phyloP scores from a whole-genome alignment of 2,797 vertebrate genomes.

The Sebastes baramenuke region DNA sequence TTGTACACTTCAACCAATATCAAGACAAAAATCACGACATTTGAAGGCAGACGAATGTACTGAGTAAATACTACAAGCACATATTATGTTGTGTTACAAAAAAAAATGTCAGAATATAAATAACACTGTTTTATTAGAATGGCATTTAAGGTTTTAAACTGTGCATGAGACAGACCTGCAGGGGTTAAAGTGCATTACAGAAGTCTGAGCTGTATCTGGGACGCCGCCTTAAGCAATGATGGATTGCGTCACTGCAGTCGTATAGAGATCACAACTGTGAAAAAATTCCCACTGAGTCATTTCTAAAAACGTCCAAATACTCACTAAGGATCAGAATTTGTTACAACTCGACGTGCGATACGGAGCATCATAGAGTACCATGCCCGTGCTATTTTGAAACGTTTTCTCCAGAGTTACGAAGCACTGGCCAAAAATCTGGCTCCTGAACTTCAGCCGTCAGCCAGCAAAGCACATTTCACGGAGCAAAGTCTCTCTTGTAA shows the following conservation, averaged over 20 bases:
- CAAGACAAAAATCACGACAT: neutral
- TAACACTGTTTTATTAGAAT: constrained; percentile 3
- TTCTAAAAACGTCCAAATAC: neutral
- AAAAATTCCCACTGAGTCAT: neutral
- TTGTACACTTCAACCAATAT: neutral
- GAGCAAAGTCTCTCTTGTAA: neutral
- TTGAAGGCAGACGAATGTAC: constrained; percentile 5
- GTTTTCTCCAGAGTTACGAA: neutral
- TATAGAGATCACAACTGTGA: neutral
- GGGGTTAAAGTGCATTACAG: constrained; percentile 39
- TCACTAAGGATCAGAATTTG: neutral
- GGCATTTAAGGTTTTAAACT: neutral
- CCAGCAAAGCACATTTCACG: neutral
- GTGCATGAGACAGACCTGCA: neutral
- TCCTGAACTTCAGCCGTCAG: neutral
- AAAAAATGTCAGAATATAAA: constrained; percentile 21
- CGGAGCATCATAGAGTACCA: neutral
- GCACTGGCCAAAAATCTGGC: neutral
- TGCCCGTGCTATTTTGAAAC: neutral
- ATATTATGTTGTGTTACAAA: neutral
- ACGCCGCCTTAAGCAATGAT: constrained; percentile 2
- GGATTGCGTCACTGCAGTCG: neutral
- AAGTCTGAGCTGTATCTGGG: constrained; percentile 12
- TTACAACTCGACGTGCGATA: constrained; percentile 7
- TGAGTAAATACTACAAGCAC: neutral